Conservation (phyloP, 2,797 vertebrate species). For the Scolopax rusticola region DNA sequence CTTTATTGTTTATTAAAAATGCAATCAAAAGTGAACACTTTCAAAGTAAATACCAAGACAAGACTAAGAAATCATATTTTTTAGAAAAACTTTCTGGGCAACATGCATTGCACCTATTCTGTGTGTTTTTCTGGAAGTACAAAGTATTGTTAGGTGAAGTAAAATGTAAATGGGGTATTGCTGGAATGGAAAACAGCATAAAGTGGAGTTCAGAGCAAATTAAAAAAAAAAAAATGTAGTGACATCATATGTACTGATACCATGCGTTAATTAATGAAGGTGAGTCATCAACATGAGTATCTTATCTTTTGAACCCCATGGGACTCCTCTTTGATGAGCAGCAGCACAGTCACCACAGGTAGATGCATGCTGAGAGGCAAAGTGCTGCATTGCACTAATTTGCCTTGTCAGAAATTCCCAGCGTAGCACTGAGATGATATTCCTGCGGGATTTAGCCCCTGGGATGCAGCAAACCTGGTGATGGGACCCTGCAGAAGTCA, state of each 20-base stretch:
- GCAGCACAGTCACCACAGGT: not conserved
- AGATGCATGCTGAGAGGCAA: not conserved
- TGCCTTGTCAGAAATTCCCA: not conserved
- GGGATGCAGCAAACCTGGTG: not conserved
- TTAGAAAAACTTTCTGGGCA: not conserved
- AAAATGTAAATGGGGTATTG: not conserved
- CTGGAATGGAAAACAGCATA: not conserved
- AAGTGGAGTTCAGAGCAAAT: not conserved
- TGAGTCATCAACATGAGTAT: not conserved
- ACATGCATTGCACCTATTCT: not conserved
- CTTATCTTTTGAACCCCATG: not conserved
- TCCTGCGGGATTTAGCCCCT: not conserved
- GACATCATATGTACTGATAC: not conserved
- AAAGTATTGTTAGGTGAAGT: not conserved
- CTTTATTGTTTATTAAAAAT: not conserved
- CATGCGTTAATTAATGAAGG: not conserved
- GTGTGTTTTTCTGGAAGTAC: not conserved
- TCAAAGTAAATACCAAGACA: not conserved
- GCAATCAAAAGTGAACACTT: not conserved
- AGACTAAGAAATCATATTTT: not conserved
- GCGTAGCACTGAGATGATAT: not conserved
- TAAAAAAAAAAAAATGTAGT: not conserved
- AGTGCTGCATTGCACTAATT: not conserved
- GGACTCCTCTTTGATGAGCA: not conserved
- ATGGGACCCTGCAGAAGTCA: not conserved